phyloP scores from a whole-genome alignment of 2,797 vertebrate species.

The Mormyrops attenuatus region DNA sequence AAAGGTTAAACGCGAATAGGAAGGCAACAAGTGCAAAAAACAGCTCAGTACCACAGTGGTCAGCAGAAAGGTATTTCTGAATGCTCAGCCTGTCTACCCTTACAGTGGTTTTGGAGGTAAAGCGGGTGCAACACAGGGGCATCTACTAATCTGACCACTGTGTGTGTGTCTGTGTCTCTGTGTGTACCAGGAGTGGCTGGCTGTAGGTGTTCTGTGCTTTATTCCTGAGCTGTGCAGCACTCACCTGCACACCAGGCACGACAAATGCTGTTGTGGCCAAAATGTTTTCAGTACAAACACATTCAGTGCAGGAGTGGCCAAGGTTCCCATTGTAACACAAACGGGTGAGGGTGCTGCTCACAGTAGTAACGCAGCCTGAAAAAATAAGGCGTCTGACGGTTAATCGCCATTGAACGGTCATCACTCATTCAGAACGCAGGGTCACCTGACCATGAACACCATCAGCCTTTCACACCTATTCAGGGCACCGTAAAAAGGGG shows the following conservation, averaged over 20 bases:
- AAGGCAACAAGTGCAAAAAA: background rate
- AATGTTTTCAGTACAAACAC: background rate
- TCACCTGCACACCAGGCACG: background rate
- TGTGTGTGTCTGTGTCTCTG: background rate
- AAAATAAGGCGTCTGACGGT: background rate
- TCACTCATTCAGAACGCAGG: background rate
- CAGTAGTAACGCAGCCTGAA: background rate
- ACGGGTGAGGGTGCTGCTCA: background rate
- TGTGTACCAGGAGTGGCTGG: background rate
- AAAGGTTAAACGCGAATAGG: background rate
- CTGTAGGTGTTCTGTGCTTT: background rate
- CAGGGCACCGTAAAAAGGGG: background rate
- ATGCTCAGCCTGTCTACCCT: background rate
- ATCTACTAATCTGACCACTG: background rate
- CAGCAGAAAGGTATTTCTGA: background rate
- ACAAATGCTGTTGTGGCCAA: background rate
- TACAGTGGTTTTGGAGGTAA: background rate
- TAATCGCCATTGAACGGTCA: background rate
- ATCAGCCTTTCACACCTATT: background rate
- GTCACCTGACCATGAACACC: background rate
- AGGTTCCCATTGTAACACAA: background rate
- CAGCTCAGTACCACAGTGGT: background rate
- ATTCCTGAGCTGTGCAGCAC: background rate
- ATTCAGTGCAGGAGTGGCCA: background rate
- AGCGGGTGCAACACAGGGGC: background rate